Evolutionary conservation across 2,113 vertebrate species (phyloP).

Genomic region (Halcyon malimbica): DNA sequence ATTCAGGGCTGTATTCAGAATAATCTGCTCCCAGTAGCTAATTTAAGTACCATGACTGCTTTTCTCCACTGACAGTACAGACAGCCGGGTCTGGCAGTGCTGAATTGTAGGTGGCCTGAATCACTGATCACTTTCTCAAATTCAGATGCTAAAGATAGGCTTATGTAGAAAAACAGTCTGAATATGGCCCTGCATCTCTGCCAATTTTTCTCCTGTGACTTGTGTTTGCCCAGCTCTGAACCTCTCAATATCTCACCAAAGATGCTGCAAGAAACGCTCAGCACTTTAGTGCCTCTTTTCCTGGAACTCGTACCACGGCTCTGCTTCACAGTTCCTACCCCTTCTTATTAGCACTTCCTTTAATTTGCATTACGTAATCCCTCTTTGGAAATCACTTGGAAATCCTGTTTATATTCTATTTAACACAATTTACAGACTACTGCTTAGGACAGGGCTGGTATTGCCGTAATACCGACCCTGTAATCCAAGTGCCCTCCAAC

Average conservation of each 20-base stretch:
- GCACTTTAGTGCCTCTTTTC: neutral
- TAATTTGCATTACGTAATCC: neutral
- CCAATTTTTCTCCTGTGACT: neutral
- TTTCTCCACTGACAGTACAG: slow-evolving; percentile 41
- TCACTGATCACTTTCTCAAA: slow-evolving; percentile 67
- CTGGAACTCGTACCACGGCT: neutral
- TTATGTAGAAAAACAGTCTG: slow-evolving; percentile 43
- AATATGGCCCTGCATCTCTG: neutral
- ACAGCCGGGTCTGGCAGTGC: slow-evolving; percentile 57
- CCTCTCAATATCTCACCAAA: neutral
- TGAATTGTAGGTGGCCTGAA: slow-evolving; percentile 69
- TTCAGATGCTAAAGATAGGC: slow-evolving; percentile 59
- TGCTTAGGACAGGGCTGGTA: neutral
- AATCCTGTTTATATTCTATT: neutral
- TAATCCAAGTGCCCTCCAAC: neutral
- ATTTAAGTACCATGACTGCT: slow-evolving; percentile 49
- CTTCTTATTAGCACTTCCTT: neutral
- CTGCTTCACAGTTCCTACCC: neutral
- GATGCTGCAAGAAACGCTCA: neutral
- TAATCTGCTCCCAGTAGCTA: slow-evolving; percentile 39
- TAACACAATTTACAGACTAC: neutral
- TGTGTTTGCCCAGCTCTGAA: slow-evolving; percentile 8
- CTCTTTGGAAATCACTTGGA: neutral
- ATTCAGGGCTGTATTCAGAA: slow-evolving; percentile 4
- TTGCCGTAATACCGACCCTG: neutral